Conservation (phyloP, 1,140 invertebrate genomes). For the Adoxophyes honmai region DNA sequence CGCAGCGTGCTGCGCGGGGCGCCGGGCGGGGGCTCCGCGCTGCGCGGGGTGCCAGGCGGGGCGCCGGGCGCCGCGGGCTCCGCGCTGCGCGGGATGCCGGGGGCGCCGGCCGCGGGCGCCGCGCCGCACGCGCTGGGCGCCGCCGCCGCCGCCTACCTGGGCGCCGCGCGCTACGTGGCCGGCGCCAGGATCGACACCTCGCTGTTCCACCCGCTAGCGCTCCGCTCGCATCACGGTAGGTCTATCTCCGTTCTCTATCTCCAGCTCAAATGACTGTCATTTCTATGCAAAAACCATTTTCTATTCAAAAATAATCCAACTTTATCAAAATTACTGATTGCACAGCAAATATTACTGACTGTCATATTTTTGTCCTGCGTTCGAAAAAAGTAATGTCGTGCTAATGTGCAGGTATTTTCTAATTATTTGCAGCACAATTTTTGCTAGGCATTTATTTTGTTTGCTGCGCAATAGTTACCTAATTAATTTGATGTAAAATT, state of each 20-base stretch:
- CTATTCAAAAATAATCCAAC: no score
- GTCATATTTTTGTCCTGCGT: no score
- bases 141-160: slow-evolving; percentile 53
- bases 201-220: slow-evolving; percentile 46
- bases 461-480: no score
- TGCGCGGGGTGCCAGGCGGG: not conserved
- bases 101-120: slow-evolving; percentile 11
- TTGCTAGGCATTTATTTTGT: no score
- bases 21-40: slow-evolving; percentile 12
- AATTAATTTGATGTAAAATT: no score
- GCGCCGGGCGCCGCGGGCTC: slow-evolving; percentile 13
- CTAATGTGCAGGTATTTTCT: no score
- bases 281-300: no score
- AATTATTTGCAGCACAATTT: no score
- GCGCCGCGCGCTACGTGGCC: slow-evolving; percentile 55
- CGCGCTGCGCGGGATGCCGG: not conserved
- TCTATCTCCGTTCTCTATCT: not conserved
- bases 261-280: no score
- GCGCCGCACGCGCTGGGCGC: slow-evolving; percentile 27
- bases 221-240: slow-evolving; percentile 47
- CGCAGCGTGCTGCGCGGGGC: not conserved
- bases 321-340: no score
- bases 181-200: slow-evolving; percentile 54
- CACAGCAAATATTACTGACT: no score
- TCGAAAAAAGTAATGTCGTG: no score